Percentiles rank a stretch among this genome's conserved stretches.
Evolutionary conservation across 2,113 vertebrate genomes (phyloP).

Genomic region (Paracanthobrama guichenoti): DNA sequence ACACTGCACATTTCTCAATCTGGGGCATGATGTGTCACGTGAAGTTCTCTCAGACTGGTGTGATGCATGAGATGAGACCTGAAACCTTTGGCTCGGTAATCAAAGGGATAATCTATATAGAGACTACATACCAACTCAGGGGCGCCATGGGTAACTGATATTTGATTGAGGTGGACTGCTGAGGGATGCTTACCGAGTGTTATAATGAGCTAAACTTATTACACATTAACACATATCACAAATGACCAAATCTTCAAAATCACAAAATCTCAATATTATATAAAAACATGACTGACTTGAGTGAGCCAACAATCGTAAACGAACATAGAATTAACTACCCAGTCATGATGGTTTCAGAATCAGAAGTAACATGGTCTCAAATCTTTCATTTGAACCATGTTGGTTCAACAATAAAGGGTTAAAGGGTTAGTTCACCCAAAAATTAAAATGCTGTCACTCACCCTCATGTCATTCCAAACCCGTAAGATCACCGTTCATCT

Average conservation of each 20-base stretch:
- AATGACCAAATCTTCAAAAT: not conserved
- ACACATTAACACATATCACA: not conserved
- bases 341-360: no score
- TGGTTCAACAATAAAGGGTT: no score
- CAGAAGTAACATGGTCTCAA: no score
- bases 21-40: not conserved
- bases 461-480: no score
- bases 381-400: no score
- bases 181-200: not conserved
- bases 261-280: not conserved
- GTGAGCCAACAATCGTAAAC: not conserved
- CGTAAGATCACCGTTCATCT: no score
- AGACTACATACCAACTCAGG: conserved; percentile 39
- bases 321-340: no score
- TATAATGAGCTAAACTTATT: conserved; percentile 8
- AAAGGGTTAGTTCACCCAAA: no score
- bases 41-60: conserved; percentile 1
- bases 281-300: not conserved
- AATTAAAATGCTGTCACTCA: no score
- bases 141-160: conserved; percentile 26
- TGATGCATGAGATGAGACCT: conserved; percentile 37
- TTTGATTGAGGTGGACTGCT: conserved; percentile 22
- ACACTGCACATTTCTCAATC: conserved; percentile 26
- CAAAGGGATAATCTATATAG: conserved; percentile 39
- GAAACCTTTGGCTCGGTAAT: conserved; percentile 41